These are phyloP conservation scores for Drosophila punjabiensis DNA, from an alignment of 1,140 invertebrate species.

Conservation along the genomic window DNA sequence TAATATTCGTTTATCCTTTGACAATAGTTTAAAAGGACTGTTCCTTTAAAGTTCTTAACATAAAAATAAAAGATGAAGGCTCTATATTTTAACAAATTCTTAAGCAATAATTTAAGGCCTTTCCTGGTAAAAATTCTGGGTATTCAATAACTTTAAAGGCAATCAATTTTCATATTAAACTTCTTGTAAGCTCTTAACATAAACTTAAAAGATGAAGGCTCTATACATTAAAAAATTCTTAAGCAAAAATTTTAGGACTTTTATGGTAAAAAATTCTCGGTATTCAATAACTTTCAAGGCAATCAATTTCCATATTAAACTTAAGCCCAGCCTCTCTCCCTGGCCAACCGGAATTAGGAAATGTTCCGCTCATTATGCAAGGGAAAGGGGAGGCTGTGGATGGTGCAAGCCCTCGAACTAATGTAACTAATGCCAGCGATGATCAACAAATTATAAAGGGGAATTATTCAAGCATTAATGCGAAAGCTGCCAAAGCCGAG, in stretches of 20 bases:
- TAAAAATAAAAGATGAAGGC: not conserved
- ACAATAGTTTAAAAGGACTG: too few species aligned
- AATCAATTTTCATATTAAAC: not conserved
- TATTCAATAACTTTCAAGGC: not conserved
- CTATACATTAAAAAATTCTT: too few species aligned
- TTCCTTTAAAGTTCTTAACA: not conserved
- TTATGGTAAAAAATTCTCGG: too few species aligned
- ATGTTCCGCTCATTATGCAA: conserved; percentile 56
- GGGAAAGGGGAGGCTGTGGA: conserved; percentile 4
- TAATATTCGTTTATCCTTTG: not conserved
- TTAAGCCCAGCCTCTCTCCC: not conserved
- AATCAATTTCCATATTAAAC: not conserved
- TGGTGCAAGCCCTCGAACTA: conserved; percentile 53
- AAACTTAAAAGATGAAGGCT: too few species aligned
- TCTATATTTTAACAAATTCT: too few species aligned
- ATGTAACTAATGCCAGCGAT: conserved; percentile 70
- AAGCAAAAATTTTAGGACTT: not conserved
- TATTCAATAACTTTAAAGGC: not conserved
- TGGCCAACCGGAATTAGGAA: conserved; percentile 32
- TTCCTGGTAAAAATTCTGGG: too few species aligned
- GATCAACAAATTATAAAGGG: conserved; percentile 66
- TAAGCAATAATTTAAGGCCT: too few species aligned
- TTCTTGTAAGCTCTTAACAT: too few species aligned
- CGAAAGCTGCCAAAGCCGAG: conserved; percentile 76
- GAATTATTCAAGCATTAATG: conserved; percentile 82